Conservation (phyloP, 1,140 invertebrate genomes). For the Oryzaephilus surinamensis region DNA sequence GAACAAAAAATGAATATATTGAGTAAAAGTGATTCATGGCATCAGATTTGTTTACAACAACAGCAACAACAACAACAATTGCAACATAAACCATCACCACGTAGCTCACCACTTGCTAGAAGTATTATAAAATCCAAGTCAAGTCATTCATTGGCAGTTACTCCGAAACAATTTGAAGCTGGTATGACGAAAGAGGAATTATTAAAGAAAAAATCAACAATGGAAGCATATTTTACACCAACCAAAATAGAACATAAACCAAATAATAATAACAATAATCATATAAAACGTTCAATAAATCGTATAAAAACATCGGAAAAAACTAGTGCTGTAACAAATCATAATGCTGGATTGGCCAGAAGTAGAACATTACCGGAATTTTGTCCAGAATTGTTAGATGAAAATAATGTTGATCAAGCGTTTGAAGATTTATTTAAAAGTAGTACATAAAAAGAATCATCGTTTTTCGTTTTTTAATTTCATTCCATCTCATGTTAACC, state of each 20-base stretch:
- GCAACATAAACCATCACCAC: constrained; percentile 28
- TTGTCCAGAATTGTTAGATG: constrained; percentile 53
- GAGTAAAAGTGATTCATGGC: constrained; percentile 74
- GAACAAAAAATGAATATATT: constrained; percentile 35
- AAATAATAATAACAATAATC: constrained; percentile 10
- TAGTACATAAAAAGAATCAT: constrained; percentile 12
- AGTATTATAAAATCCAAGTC: constrained; percentile 54
- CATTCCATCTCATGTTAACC: too few species aligned
- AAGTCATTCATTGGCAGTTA: constrained; percentile 54
- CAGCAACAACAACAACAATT: constrained; percentile 34
- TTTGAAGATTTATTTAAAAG: constrained; percentile 61
- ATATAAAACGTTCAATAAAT: constrained; percentile 37
- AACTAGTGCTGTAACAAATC: constrained; percentile 36
- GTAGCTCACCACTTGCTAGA: constrained; percentile 34
- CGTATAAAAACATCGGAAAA: constrained; percentile 40
- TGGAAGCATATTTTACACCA: constrained; percentile 62
- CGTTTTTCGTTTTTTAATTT: too few species aligned
- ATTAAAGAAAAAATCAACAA: constrained; percentile 61
- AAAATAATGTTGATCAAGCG: constrained; percentile 60
- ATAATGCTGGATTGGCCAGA: constrained; percentile 42
- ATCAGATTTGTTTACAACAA: constrained; percentile 45
- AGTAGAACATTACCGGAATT: constrained; percentile 65
- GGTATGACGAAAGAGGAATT: constrained; percentile 61
- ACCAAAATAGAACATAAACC: constrained; percentile 9
- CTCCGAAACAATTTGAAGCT: constrained; percentile 68